Evolutionary conservation across 2,797 vertebrate species (phyloP).

Genomic region (Oryzias sinensis): DNA sequence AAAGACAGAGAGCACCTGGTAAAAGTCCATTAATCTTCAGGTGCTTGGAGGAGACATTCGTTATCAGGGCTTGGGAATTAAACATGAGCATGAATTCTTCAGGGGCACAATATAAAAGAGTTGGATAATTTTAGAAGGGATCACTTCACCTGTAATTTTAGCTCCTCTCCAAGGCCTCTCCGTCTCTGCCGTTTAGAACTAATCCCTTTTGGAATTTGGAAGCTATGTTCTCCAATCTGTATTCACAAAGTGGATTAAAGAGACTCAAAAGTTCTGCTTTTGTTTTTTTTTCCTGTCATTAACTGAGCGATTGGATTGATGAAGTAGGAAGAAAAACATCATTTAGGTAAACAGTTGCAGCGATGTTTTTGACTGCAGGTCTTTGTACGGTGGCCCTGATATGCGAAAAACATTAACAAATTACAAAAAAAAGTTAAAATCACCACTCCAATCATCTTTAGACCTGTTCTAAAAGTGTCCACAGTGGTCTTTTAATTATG

Average conservation of each 20-base stretch:
- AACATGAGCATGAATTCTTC: constrained; percentile 85
- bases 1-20: constrained; percentile 77
- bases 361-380: constrained; percentile 6
- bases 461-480: too few relatives aligned
- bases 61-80: constrained; percentile 82
- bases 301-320: constrained; percentile 65
- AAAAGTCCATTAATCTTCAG: constrained; percentile 81
- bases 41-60: constrained; percentile 79
- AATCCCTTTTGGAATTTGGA: constrained; percentile 72
- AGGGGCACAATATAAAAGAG: constrained; percentile 81
- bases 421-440: too few relatives aligned
- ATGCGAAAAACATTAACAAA: too few relatives aligned
- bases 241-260: constrained; percentile 73
- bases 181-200: constrained; percentile 71
- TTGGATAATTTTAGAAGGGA: constrained; percentile 86
- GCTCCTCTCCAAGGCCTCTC: constrained; percentile 76
- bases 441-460: too few relatives aligned
- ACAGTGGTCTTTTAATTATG: too few relatives aligned
- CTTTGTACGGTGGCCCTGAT: too few relatives aligned
- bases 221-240: constrained; percentile 71
- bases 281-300: constrained; percentile 61
- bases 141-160: constrained; percentile 85
- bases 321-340: constrained; percentile 1
- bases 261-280: constrained; percentile 61
- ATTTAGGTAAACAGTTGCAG: constrained; percentile 46